A percentile compares a stretch with the other conserved stretches of the same genome.
These are phyloP conservation scores for Scalopus aquaticus DNA, from an alignment of 2,113 vertebrate genomes.

Conservation along the genomic window DNA sequence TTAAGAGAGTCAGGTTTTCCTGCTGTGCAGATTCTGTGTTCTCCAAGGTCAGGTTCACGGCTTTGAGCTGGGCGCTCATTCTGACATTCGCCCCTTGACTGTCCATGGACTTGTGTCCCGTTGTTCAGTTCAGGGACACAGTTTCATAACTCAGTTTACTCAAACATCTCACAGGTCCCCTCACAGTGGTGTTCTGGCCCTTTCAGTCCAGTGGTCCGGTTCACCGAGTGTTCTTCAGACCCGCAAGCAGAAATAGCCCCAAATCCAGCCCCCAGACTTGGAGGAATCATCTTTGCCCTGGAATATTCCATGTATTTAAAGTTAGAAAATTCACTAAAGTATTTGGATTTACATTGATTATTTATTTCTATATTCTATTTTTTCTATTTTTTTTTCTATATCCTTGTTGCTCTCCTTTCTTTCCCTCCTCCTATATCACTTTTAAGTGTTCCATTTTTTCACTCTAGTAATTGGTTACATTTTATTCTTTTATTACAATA, in stretches of 20 bases:
- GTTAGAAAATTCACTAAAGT: not conserved
- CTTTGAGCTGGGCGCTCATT: not conserved
- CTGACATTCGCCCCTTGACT: too few relatives aligned
- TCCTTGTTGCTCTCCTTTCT: not conserved
- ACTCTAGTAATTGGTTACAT: too few relatives aligned
- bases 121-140: too few relatives aligned
- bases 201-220: not conserved
- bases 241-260: not conserved
- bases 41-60: not conserved
- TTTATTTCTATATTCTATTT: not conserved
- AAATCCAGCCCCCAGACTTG: not conserved
- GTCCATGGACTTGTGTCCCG: too few relatives aligned
- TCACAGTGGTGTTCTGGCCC: not conserved
- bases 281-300: not conserved
- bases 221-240: not conserved
- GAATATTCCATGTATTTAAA: not conserved
- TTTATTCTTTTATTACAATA: too few relatives aligned
- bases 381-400: too few relatives aligned
- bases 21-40: not conserved
- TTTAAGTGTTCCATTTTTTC: not conserved
- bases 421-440: too few relatives aligned
- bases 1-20: too few relatives aligned
- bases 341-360: not conserved
- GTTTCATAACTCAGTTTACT: not conserved
- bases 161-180: not conserved